Conservation (phyloP, 2,797 vertebrate species). For the Borostomias antarcticus region DNA sequence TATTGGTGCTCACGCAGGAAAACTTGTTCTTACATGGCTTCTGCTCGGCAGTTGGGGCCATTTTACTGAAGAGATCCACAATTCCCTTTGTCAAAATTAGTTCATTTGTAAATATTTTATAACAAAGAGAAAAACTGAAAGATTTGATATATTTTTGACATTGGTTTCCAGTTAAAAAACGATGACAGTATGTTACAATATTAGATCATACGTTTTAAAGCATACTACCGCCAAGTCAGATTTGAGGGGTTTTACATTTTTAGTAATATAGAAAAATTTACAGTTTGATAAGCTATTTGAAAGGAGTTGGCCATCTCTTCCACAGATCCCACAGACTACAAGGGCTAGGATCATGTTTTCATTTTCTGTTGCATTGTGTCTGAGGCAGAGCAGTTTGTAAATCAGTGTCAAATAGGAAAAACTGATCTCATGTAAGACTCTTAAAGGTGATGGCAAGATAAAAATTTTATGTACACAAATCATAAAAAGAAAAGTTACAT, state of each 20-base stretch:
- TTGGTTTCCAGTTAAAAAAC: conserved; percentile 46
- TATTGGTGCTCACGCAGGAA: neutral
- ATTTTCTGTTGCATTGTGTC: too few species aligned
- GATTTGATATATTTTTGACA: conserved; percentile 64
- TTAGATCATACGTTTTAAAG: conserved; percentile 19
- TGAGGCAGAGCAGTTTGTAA: too few species aligned
- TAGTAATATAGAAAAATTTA: neutral
- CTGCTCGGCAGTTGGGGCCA: neutral
- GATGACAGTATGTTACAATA: conserved; percentile 27
- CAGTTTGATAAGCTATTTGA: too few species aligned
- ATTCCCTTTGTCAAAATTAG: conserved; percentile 33
- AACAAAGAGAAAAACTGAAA: conserved; percentile 34
- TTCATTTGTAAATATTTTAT: conserved; percentile 66
- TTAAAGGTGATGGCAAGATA: too few species aligned
- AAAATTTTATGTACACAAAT: too few species aligned
- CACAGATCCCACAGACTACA: too few species aligned
- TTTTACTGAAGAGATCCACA: conserved; percentile 16
- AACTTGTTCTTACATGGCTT: neutral
- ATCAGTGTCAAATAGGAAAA: too few species aligned
- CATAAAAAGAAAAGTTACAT: too few species aligned
- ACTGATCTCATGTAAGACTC: too few species aligned
- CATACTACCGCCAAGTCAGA: neutral
- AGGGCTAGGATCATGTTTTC: too few species aligned
- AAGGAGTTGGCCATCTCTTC: too few species aligned
- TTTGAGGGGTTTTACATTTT: conserved; percentile 25